These are phyloP conservation scores for Neuroscelio doddi DNA, from an alignment of 2,888 invertebrate genomes.

Conservation along the genomic window DNA sequence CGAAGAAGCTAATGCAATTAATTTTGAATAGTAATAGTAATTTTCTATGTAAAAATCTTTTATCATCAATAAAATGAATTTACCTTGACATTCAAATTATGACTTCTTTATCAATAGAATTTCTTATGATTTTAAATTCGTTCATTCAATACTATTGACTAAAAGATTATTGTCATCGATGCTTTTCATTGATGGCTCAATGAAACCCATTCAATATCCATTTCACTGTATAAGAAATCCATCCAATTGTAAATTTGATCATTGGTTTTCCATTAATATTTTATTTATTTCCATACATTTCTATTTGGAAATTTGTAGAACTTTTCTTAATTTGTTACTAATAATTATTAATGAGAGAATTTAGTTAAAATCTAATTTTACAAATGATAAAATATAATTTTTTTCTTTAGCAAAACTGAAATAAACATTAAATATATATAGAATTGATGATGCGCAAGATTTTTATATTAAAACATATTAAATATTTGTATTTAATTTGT, in stretches of 20 bases:
- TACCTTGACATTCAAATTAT: too few relatives aligned
- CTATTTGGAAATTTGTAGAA: not conserved
- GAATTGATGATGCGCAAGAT: too few relatives aligned
- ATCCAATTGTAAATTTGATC: not conserved
- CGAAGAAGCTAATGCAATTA: too few relatives aligned
- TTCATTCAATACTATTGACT: not conserved
- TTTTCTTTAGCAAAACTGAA: too few relatives aligned
- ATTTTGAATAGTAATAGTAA: too few relatives aligned
- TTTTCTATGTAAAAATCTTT: too few relatives aligned
- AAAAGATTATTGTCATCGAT: constrained; percentile 7
- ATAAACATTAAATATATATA: too few relatives aligned
- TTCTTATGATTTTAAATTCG: not conserved
- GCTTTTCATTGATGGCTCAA: constrained; percentile 10
- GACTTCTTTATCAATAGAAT: constrained; percentile 1
- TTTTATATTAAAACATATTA: too few relatives aligned
- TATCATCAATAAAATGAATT: too few relatives aligned
- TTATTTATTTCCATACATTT: not conserved
- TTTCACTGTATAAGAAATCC: not conserved
- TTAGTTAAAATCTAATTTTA: too few relatives aligned
- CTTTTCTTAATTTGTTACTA: too few relatives aligned
- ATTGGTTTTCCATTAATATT: constrained; percentile 7
- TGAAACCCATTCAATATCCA: constrained; percentile 11
- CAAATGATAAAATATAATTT: not conserved
- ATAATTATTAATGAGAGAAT: not conserved
- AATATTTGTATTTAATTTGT: too few relatives aligned